Conservation (phyloP, 64 coral and sea anemone species). For the Montipora sp. region DNA sequence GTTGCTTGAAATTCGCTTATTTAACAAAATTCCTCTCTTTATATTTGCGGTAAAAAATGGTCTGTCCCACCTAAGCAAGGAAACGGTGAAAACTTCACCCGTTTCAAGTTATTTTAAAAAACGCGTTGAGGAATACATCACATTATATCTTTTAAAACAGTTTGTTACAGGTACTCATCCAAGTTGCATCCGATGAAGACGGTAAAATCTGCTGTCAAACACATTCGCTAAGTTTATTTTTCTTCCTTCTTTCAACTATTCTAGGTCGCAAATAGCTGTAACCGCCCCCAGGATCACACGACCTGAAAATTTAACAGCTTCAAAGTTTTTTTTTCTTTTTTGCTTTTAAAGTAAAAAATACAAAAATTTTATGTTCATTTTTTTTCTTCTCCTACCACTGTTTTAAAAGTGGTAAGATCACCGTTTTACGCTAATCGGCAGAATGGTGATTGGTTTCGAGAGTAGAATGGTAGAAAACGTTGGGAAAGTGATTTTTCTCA, state of each 20-base stretch:
- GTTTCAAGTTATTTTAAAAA: neutral
- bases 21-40: conserved; percentile 27
- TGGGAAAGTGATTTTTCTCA: conserved; percentile 30
- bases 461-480: neutral
- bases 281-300: conserved; percentile 27
- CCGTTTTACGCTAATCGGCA: neutral
- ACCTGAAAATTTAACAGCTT: conserved; percentile 28
- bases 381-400: neutral
- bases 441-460: neutral
- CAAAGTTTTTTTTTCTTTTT: neutral
- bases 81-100: neutral
- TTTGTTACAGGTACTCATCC: neutral
- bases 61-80: neutral
- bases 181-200: neutral
- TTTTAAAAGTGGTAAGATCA: neutral
- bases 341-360: neutral
- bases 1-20: conserved; percentile 56
- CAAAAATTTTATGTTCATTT: neutral
- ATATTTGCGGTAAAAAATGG: neutral
- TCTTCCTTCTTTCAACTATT: conserved; percentile 9
- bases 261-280: neutral
- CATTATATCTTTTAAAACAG: neutral
- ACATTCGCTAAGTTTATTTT: conserved; percentile 13
- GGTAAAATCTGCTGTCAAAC: conserved; percentile 9
- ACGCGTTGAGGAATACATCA: neutral